These are phyloP conservation scores for Leptopterna dolabrata DNA, from an alignment of 2,888 invertebrate genomes.

Conservation along the genomic window DNA sequence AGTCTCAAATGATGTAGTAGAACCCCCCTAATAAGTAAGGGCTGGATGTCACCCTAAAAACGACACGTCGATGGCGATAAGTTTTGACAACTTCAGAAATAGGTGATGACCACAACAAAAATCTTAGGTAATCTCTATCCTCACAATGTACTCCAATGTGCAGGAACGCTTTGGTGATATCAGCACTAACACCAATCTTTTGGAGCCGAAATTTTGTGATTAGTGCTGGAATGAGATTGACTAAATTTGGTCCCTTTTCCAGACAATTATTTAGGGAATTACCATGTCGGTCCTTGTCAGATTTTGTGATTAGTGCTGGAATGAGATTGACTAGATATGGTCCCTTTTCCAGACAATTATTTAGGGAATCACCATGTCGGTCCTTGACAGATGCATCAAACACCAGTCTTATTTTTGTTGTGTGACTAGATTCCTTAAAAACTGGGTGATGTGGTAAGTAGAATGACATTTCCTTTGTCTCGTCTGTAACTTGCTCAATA, in stretches of 20 bases:
- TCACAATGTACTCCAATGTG: constrained; percentile 56
- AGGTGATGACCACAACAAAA: constrained; percentile 62
- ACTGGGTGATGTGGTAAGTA: constrained; percentile 58
- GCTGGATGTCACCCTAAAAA: no score
- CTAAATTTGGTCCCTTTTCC: constrained; percentile 2
- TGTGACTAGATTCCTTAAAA: constrained; percentile 53
- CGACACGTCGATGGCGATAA: no score
- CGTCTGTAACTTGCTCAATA: constrained; percentile 59
- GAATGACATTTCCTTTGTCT: constrained; percentile 38
- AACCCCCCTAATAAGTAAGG: no score
- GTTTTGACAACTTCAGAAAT: no score
- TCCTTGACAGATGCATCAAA: constrained; percentile 61
- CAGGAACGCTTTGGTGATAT: constrained; percentile 62
- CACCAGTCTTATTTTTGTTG: constrained; percentile 58
- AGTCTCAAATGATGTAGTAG: no score
- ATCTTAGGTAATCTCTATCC: constrained; percentile 63
- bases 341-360: no score
- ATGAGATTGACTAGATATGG: no score
- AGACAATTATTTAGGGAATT: not conserved
- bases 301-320: no score
- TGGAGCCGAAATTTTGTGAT: not conserved
- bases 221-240: not conserved
- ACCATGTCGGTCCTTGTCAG: not conserved
- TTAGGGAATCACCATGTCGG: no score
- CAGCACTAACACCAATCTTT: not conserved